Base-by-base conservation (phyloP, 2,113 vertebrate species). In the Ramphastos sulfuratus region DNA sequence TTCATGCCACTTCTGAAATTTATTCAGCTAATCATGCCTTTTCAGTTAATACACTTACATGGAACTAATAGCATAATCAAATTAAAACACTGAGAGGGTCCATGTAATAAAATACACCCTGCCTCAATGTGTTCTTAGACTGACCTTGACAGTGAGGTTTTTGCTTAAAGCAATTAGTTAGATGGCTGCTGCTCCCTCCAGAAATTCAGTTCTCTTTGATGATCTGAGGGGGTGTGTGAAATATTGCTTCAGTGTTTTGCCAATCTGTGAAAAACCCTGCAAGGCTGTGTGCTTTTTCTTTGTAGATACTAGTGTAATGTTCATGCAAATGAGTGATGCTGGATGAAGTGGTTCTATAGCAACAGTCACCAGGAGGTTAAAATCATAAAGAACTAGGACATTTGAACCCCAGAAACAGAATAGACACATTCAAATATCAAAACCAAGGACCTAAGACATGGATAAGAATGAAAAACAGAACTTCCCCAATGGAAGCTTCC, bases 41-140 rank as follows among this genome's bases (percentile, higher is more conserved):
- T 95, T 80, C 65, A 59, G 84, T 89, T 96, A 95, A 95, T 96
- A 89, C 33, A 93, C 82, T 93, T 95, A 90, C 64, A 85, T 74
- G 85, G 94, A 92, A 91, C 91, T 95, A 96, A 90, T 92, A 93
- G 72, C 54, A 92, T 92, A 85, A 96, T 96, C 84, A 96, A 94
- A 90, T 92, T 89, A 82, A 95, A 94, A 87, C 46, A 91, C 55
- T 75, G 71, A 95, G 78, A 95, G 25, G 17, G 80, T 91, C 85
- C 65, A 65, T 56, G 28, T 80, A 91, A 92, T 85, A 91, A 94
- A 91, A 93, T 89, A 89, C 46, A 76, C 19, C 28, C 72, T 77
- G 39, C 48, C 78, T 87, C 46, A 44, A 31, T 61, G 20, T 89
- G 52, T 14, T 89, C 82, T 91, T 12, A 79, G 56, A 52, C 58